These are phyloP conservation scores for Anneissia japonica DNA, from an alignment of 35 echinoderm and acorn worm genomes.

Conservation along the genomic window DNA sequence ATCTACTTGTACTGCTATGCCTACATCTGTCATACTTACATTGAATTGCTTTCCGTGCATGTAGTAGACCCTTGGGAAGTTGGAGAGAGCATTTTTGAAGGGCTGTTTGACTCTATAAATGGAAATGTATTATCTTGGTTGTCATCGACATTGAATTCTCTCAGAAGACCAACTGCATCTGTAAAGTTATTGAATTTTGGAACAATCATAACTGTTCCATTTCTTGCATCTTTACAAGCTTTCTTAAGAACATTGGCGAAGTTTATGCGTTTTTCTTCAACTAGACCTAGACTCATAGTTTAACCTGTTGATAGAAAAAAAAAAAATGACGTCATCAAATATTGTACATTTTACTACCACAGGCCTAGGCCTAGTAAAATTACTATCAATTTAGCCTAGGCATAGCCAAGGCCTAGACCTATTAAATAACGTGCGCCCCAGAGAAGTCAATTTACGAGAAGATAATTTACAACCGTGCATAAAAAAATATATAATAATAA, in stretches of 20 bases:
- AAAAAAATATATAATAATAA: too few species aligned
- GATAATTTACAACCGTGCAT: too few species aligned
- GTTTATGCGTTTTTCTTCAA: background rate
- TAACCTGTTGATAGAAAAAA: background rate
- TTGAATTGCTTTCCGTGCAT: background rate
- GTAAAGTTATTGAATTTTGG: background rate
- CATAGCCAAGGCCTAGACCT: background rate
- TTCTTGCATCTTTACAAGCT: background rate
- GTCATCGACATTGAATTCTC: background rate
- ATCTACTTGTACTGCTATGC: too few species aligned
- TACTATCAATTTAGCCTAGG: too few species aligned
- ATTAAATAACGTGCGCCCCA: too few species aligned
- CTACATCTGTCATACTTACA: too few species aligned
- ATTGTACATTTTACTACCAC: too few species aligned
- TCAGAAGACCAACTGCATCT: background rate
- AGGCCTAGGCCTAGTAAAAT: background rate
- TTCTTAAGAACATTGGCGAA: background rate
- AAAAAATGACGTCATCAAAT: background rate
- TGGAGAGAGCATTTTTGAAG: background rate
- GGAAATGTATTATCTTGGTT: background rate
- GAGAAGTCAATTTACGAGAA: too few species aligned
- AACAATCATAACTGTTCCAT: background rate
- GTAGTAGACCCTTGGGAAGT: background rate
- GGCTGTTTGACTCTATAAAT: background rate
- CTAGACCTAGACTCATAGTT: background rate